Evolutionary conservation across 2,888 invertebrate species (phyloP), one percentile per base, ranked within the genome.

Genomic region (Lepas anatifera): DNA sequence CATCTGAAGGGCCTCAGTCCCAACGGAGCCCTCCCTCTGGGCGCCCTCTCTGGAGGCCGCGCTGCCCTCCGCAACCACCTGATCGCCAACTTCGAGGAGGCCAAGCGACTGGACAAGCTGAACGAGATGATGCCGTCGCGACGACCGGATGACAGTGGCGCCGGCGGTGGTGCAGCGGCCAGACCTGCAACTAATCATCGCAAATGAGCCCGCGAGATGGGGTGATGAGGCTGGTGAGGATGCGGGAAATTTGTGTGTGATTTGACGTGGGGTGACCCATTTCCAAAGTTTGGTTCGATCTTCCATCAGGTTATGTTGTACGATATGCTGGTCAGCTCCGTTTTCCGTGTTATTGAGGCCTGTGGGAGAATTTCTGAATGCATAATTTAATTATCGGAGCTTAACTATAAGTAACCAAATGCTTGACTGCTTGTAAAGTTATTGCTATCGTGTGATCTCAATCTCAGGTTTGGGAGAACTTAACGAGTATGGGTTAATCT

Each of bases 61-160:
- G 92, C 93, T 74, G 95, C 97, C 76, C 87, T 99, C 75, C 91
- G 63, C 64, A 92, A 92, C 80, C 94, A 96, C 83, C 93, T 96
- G 85, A 98, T 98, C 77, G 93, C 93, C 77, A 95, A 95, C 77
- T 99, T 99, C 85, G 97, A 95, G 79, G 99, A 99, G 83, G 99
- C 99, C 73, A 97, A 97, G 82, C 95, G 95, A 72, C 83, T 99
- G 81, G 99, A 99, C 84, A 95, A 96, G 77, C 93, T 98, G 81
- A 99, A 99, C 84, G 99, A 99, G 84, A 89, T 98, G 76, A 99
- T 99, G 96, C 97, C 97, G 68, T 97, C 97, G 39, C 85, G 95
- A 76, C 90, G 90, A n/a, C n/a, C n/a, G n/a, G n/a, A n/a, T n/a
- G 79, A 91, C 91, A 77, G 90, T 90, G 32, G 89, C 90, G 35